These are phyloP conservation scores for Tuberolachnus salignus DNA, from an alignment of 2,888 invertebrate species.

Conservation along the genomic window DNA sequence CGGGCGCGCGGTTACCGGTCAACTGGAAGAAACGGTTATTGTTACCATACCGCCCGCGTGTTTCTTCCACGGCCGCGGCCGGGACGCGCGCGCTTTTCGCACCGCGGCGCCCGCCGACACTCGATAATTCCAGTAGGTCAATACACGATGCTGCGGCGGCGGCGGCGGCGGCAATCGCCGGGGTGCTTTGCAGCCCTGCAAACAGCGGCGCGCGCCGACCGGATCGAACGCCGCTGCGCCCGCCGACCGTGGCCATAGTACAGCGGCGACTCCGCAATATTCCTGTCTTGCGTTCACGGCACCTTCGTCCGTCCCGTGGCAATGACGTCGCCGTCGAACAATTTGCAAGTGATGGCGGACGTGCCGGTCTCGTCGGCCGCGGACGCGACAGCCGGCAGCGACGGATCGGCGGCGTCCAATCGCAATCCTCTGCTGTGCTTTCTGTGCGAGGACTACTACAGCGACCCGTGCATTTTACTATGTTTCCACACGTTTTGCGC, in stretches of 20 bases:
- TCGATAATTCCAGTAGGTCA: constrained; percentile 22
- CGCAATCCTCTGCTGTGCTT: constrained; percentile 68
- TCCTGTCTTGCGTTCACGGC: background rate
- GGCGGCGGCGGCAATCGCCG: too few relatives aligned
- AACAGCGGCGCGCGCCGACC: background rate
- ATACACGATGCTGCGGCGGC: constrained; percentile 6
- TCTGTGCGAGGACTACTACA: constrained; percentile 73
- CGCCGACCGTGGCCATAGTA: background rate
- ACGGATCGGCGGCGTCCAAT: constrained; percentile 6
- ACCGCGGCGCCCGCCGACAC: background rate
- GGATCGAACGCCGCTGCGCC: background rate
- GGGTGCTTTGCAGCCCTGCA: constrained; percentile 15
- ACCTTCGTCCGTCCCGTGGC: background rate
- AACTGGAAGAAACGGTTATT: background rate
- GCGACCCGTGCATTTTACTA: constrained; percentile 71
- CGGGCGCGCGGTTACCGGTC: background rate
- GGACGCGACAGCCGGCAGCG: background rate
- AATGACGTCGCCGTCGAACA: constrained; percentile 1
- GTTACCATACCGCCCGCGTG: background rate
- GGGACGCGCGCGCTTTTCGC: constrained; percentile 10
- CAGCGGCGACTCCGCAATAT: background rate
- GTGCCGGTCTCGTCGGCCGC: background rate
- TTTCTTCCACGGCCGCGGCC: constrained; percentile 9
- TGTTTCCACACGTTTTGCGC: constrained; percentile 77
- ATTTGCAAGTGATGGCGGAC: background rate